These are phyloP conservation scores for Hydrophis major DNA, from an alignment of 2,797 vertebrate species.

Conservation along the genomic window DNA sequence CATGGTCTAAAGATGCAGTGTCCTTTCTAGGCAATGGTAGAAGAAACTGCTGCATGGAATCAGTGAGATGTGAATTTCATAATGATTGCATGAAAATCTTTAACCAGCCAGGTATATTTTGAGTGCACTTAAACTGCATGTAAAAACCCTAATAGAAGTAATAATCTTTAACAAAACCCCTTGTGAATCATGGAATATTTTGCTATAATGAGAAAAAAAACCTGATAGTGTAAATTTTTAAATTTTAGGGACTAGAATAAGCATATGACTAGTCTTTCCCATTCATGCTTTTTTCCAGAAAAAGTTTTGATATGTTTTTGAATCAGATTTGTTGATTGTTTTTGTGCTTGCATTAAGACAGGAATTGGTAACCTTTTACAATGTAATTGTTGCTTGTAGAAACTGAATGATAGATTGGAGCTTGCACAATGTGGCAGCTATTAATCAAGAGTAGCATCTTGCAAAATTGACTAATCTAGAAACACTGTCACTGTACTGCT, in stretches of 20 bases:
- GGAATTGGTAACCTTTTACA: neutral
- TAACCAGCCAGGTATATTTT: conserved; percentile 30
- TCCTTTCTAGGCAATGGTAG: conserved; percentile 68
- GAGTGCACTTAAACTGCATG: neutral
- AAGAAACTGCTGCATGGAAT: conserved; percentile 53
- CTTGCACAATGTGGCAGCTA: neutral
- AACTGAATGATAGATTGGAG: neutral
- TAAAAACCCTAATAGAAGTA: neutral
- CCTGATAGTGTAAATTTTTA: neutral
- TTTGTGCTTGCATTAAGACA: conserved; percentile 25
- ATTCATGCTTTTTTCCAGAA: neutral
- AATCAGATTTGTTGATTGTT: conserved; percentile 31
- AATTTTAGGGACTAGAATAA: neutral
- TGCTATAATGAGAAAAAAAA: neutral
- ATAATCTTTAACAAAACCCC: conserved; percentile 25
- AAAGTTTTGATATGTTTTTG: neutral
- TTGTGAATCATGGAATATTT: conserved; percentile 21
- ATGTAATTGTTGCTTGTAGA: conserved; percentile 23
- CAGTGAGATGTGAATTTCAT: conserved; percentile 45
- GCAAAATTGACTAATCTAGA: conserved; percentile 18
- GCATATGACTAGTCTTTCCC: neutral
- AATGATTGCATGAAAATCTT: conserved; percentile 15
- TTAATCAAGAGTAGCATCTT: neutral
- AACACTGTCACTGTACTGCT: conserved; percentile 18
- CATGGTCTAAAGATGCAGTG: conserved; percentile 69